Evolutionary conservation across 2,113 vertebrate genomes (phyloP), one percentile per base, ranked within the genome.

Genomic region (Delphinapterus leucas): DNA sequence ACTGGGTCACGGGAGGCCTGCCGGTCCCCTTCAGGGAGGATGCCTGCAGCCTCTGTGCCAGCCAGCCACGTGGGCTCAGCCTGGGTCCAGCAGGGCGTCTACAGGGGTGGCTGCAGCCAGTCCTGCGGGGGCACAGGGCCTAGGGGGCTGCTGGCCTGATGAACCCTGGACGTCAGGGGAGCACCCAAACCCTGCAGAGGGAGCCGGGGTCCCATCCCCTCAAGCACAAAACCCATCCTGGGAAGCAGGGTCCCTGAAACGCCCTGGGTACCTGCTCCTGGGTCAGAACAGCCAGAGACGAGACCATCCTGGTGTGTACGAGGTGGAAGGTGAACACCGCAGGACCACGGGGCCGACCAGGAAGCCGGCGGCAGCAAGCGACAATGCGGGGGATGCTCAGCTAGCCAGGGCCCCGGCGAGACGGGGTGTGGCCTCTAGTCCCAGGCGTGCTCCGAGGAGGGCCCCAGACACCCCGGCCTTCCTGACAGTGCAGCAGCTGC

Each of bases 221-320:
- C 2, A 8, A 61, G 73, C 33, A 65, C 76, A 12, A 71, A 85
- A 36, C 47, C 95, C 63, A 13, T 13, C 71, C 76, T 18, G 28
- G 28, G 60, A 77, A 61, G 28, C 25, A 5, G 6, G 20, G 68
- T 8, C 77, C 71, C 86, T 6, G 9, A 23, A n/a, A 93, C 5
- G 0, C 79, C 82, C 96, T 17, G 2, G 23, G 86, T 96, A 97
- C 97, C 97, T 97, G 97, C 49, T 96, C 53, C 55, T 55, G 67
- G 28, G 2, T 8, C n/a, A 11, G 70, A 14, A 20, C 1, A 0
- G 67, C 44, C 2, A 23, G 63, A 4, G 63, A 44, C 33, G 28
- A 41, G 93, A 11, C 68, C 96, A 93, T 95, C 23, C 83, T 61
- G 1, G 3, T 0, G 28, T 0, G 21, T 44, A 17, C 8, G 2